Percentiles rank a stretch among this genome's conserved stretches.
Evolutionary conservation across 1,140 invertebrate species (phyloP).

Genomic region (Hesperophylax magnus): DNA sequence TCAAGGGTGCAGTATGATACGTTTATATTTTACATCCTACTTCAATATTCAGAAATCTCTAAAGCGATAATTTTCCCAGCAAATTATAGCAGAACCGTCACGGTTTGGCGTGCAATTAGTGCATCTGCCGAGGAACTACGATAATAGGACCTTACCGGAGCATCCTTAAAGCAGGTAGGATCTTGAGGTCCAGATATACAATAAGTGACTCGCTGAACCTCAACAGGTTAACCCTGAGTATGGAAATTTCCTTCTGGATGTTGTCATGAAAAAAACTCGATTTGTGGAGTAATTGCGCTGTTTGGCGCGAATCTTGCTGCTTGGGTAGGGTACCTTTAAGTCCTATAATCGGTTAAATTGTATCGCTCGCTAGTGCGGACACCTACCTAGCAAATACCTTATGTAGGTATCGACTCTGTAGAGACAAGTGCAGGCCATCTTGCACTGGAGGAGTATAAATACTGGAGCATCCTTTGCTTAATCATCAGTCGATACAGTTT

Average conservation of each 20-base stretch:
- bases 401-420: conserved; percentile 49
- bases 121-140: too few relatives aligned
- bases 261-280: conserved; percentile 24
- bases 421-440: conserved; percentile 56
- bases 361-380: conserved; percentile 39
- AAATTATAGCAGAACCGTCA: too few relatives aligned
- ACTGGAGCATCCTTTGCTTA: conserved; percentile 56
- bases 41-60: too few relatives aligned
- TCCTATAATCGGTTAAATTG: conserved; percentile 41
- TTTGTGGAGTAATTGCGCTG: conserved; percentile 24
- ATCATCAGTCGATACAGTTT: conserved; percentile 56
- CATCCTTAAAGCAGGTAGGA: too few relatives aligned
- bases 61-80: too few relatives aligned
- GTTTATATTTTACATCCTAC: too few relatives aligned
- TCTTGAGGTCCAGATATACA: not conserved
- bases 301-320: not conserved
- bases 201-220: not conserved
- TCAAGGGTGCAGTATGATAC: too few relatives aligned
- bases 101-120: too few relatives aligned
- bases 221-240: conserved; percentile 34
- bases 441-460: conserved; percentile 51
- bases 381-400: conserved; percentile 27
- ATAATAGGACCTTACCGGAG: too few relatives aligned
- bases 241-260: not conserved
- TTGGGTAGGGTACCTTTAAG: not conserved